Evolutionary conservation across 2,888 invertebrate genomes (phyloP).

Genomic region (Cybosia mesomella): DNA sequence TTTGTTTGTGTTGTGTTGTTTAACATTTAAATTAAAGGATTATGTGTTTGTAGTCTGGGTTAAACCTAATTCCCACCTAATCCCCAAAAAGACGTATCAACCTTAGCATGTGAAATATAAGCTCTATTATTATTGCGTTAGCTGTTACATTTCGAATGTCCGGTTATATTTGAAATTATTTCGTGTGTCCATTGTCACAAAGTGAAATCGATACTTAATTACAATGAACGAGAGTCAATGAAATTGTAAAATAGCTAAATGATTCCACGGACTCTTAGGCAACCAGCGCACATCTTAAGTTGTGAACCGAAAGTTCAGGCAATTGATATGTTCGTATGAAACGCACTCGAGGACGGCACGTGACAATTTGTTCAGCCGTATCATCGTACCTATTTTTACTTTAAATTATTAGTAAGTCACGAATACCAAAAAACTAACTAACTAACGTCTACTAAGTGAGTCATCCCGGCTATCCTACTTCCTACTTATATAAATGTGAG

Average conservation of each 20-base stretch:
- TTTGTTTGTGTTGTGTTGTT: background rate
- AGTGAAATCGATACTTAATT: conserved; percentile 12
- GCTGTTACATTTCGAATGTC: background rate
- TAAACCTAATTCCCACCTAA: background rate
- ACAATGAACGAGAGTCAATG: background rate
- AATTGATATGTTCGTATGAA: too few relatives aligned
- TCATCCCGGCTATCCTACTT: too few relatives aligned
- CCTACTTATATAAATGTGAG: too few relatives aligned
- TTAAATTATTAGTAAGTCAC: too few relatives aligned
- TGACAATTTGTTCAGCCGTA: too few relatives aligned
- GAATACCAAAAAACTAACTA: too few relatives aligned
- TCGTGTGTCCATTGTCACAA: background rate
- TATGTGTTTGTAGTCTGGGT: background rate
- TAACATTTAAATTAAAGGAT: conserved; percentile 2
- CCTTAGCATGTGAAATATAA: background rate
- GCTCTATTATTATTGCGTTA: background rate
- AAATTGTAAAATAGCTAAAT: background rate
- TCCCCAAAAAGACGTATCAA: background rate
- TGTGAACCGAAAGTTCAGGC: too few relatives aligned
- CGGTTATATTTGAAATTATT: conserved; percentile 9
- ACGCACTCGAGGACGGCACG: too few relatives aligned
- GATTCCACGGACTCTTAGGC: too few relatives aligned
- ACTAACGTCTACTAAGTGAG: too few relatives aligned
- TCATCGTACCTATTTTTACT: too few relatives aligned
- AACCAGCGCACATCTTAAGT: too few relatives aligned